Base-by-base conservation (phyloP, 2,797 vertebrate genomes). In the Vipera ursinii region DNA sequence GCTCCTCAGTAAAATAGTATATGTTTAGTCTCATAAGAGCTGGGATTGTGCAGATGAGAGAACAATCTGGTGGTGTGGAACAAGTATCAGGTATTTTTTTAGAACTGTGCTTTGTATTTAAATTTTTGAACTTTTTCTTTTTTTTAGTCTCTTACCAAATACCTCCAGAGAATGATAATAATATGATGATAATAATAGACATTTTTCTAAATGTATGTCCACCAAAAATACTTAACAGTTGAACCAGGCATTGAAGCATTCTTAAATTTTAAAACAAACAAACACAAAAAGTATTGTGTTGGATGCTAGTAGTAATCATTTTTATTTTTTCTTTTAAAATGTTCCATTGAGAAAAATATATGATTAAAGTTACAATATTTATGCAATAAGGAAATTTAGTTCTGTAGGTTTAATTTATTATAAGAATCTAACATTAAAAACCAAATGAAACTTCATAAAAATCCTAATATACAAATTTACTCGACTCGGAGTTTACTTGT, bases 401-500 rank as follows among this genome's bases (percentile, higher is more conserved):
- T 87, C 51, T 28, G 5, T 65, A 56, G 28, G 3, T 63, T 61
- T 5, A 63, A 28, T 65, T 61, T 56, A 26, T 56, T 22, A 53
- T 60, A 51, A 9, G 8, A 53, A 24, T 89, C 44, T 38, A 92
- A 24, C 26, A 69, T 26, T 88, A 28, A n/a, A 78, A 87, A 90
- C n/a, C 44, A 89, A 10, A 55, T 24, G 8, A 88, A 92, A 78
- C 2, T 44, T 32, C 32, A 53, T 90, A 15, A 82, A 82, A 89
- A 92, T 48, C 10, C 14, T 86, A 48, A 69, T 53, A 56, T 92
- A 44, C 6, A 92, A 56, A 78, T 26, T 55, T 56, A 51, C 26
- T 89, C 13, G 13, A 51, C 32, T 51, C 32, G 15, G 53, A 38
- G 48, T 14, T 96, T 96, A 93, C 73, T 89, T 96, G 86, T 59